Base-by-base conservation (phyloP, 2,113 vertebrate species). In the Amblyornis subalaris region DNA sequence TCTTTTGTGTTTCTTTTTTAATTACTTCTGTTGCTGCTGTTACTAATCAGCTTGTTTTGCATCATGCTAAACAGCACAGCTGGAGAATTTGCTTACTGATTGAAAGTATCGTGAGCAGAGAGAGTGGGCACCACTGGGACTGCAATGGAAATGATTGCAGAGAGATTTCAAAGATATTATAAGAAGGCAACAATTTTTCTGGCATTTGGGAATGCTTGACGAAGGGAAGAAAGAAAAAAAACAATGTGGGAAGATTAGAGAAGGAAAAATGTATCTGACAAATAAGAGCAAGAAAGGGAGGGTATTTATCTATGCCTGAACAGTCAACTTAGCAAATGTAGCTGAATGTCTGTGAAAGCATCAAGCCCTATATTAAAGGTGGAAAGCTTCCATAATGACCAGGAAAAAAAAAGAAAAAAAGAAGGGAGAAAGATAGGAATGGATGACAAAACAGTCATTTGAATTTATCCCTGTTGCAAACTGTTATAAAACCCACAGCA, bases 21-120 rank as follows among this genome's bases (percentile, higher is more conserved):
- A 97, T 95, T 95, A 93, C 72, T 91, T 45, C 40, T 95, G 72
- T 85, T 95, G 58, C 64, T 94, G 60, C 65, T 93, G 60, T 62
- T 97, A 80, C 69, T 95, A 93, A 95, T 93, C 82, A 94, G 31
- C 78, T 91, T 95, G 60, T 88, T 95, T 95, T 45, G 40, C 69
- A 93, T 60, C 85, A 81, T 50, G 45, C 72, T 91, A 74, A 96
- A 91, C 51, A 91, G 67, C 75, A 72, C 90, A 97, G 96, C 79
- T 93, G 93, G 88, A 97, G 93, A 84, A 90, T 80, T 80, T 94
- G 18, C 44, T 94, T 69, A 64, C 72, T 97, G 89, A 93, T 83
- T 91, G 82, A 88, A 95, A 80, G 9, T 47, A 74, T 71, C 55
- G 50, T 83, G 89, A 94, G 36, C 28, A 53, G 26, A 85, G 66